phyloP scores from a whole-genome alignment of 2,888 invertebrate genomes.

The Mycogona germanica region DNA sequence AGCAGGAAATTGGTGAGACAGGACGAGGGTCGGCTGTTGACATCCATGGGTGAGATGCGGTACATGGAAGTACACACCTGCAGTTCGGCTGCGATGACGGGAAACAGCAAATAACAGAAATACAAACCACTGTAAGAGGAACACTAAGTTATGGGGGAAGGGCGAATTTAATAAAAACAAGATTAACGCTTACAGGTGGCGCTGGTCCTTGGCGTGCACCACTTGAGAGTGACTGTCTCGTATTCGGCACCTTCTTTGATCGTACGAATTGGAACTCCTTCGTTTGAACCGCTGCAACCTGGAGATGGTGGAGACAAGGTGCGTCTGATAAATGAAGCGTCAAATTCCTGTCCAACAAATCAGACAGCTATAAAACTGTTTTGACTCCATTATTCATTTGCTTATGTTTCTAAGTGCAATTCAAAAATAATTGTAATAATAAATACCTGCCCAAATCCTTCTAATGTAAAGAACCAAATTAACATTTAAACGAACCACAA shows the following conservation, averaged over 20 bases:
- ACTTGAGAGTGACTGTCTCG: slow-evolving; percentile 78
- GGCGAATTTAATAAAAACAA: not conserved
- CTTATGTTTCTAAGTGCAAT: no score
- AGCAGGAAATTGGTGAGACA: slow-evolving; percentile 96
- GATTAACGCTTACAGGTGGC: slow-evolving; percentile 29
- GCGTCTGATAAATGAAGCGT: not conserved
- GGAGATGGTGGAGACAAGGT: not conserved
- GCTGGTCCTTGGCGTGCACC: slow-evolving; percentile 81
- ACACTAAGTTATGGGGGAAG: not conserved
- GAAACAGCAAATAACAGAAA: slow-evolving; percentile 1
- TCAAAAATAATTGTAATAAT: not conserved
- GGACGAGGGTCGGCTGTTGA: slow-evolving; percentile 90
- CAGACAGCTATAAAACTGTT: not conserved
- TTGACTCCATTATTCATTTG: not conserved
- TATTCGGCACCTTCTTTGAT: slow-evolving; percentile 41
- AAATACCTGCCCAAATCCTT: no score
- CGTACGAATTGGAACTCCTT: slow-evolving; percentile 16
- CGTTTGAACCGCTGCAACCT: slow-evolving; percentile 9
- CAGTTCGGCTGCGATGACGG: slow-evolving; percentile 32
- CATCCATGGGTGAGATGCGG: slow-evolving; percentile 89
- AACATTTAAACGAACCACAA: no score
- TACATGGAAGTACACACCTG: slow-evolving; percentile 74
- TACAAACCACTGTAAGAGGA: not conserved
- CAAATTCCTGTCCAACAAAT: not conserved
- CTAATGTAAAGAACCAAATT: no score